A percentile compares a stretch with the other conserved stretches of the same genome.
Evolutionary conservation across 1,140 invertebrate genomes (phyloP).

Genomic region (Periplaneta americana): DNA sequence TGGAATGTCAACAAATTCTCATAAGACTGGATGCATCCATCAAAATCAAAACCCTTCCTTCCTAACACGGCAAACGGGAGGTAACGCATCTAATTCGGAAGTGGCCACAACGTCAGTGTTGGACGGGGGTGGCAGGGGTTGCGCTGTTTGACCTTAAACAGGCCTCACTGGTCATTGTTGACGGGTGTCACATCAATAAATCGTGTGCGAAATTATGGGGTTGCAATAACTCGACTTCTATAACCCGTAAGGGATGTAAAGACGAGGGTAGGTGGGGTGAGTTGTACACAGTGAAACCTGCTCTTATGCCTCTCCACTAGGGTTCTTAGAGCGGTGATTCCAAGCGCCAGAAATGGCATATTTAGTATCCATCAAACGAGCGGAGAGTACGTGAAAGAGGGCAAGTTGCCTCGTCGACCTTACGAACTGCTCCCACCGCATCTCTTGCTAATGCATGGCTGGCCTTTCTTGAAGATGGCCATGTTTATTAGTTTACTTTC

Average conservation of each 20-base stretch:
- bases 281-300: background rate
- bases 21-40: no score
- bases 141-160: background rate
- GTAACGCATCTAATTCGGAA: background rate
- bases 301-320: background rate
- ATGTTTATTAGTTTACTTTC: no score
- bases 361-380: background rate
- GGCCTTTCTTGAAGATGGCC: no score
- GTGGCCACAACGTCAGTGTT: background rate
- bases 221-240: background rate
- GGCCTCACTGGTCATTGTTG: background rate
- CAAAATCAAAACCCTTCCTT: background rate
- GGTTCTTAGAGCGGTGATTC: background rate
- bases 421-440: background rate
- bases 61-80: background rate
- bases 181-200: background rate
- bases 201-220: background rate
- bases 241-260: background rate
- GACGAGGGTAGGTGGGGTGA: background rate
- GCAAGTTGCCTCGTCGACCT: background rate
- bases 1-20: no score
- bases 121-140: background rate
- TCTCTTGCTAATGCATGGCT: no score
- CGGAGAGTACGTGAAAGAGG: background rate
- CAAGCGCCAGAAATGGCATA: background rate